A percentile compares a stretch with the other conserved stretches of the same genome.
These are phyloP conservation scores for Heliconius nattereri DNA, from an alignment of 1,140 invertebrate genomes.

Conservation along the genomic window DNA sequence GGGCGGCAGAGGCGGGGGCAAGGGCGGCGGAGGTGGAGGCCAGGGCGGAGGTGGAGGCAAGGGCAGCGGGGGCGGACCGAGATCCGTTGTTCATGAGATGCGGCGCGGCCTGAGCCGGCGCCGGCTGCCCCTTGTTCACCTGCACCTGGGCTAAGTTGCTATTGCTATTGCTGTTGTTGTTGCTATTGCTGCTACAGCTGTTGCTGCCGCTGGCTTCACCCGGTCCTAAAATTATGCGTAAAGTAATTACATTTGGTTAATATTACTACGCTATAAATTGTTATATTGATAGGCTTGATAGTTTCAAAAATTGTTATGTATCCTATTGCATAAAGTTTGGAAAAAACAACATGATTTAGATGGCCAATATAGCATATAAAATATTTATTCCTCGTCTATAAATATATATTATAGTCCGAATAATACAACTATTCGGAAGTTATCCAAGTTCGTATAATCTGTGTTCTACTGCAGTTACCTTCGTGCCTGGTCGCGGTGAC, in stretches of 20 bases:
- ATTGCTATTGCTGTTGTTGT: slow-evolving; percentile 24
- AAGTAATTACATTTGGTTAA: neutral
- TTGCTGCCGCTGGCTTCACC: neutral
- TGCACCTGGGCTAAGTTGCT: slow-evolving; percentile 74
- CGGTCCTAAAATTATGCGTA: neutral
- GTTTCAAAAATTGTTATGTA: too few species aligned
- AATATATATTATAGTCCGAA: too few species aligned
- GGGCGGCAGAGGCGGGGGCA: slow-evolving; percentile 59
- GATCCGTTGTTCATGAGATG: slow-evolving; percentile 92
- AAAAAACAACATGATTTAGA: too few species aligned
- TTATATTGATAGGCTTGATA: too few species aligned
- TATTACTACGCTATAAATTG: neutral
- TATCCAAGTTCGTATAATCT: too few species aligned
- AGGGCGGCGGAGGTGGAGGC: slow-evolving; percentile 47
- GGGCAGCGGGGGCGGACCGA: slow-evolving; percentile 35
- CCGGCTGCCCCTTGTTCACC: slow-evolving; percentile 74
- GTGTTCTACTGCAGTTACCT: neutral
- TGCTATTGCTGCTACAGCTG: neutral
- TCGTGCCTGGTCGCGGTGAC: neutral
- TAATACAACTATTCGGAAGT: too few species aligned
- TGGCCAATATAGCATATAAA: too few species aligned
- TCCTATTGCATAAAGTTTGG: too few species aligned
- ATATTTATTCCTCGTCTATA: too few species aligned
- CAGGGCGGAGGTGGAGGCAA: slow-evolving; percentile 35
- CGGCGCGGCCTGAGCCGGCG: slow-evolving; percentile 59